A percentile compares a stretch with the other conserved stretches of the same genome.
Conservation (phyloP, 1,140 invertebrate genomes). For the Diploscapter pachys region DNA sequence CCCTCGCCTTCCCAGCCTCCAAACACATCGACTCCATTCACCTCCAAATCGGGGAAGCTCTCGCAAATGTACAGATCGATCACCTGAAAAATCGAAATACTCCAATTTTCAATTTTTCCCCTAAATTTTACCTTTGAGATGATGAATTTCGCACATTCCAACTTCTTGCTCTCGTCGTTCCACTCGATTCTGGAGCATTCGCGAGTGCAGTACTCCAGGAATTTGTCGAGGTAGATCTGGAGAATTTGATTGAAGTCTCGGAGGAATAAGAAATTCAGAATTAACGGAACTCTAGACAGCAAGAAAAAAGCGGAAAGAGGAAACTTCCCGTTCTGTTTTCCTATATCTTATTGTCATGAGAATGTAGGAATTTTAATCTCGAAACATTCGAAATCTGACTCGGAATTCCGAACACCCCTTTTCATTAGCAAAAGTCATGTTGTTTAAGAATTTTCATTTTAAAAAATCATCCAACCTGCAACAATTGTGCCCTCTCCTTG, state of each 20-base stretch:
- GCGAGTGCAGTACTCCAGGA: conserved; percentile 50
- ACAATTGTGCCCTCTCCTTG: conserved; percentile 48
- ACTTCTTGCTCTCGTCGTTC: conserved; percentile 40
- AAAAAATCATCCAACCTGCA: conserved; percentile 35
- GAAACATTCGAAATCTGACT: background rate
- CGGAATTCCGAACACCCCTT: too few species aligned
- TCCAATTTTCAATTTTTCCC: background rate
- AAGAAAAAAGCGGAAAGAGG: too few species aligned
- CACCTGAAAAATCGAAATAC: conserved; percentile 17
- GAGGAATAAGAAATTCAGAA: conserved; percentile 12
- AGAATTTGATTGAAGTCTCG: background rate
- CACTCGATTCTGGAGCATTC: conserved; percentile 54
- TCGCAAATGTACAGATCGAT: conserved; percentile 50
- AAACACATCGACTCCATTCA: conserved; percentile 52
- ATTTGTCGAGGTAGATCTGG: conserved; percentile 55
- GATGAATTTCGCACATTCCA: conserved; percentile 49
- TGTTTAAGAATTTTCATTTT: conserved; percentile 1
- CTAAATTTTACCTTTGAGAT: conserved; percentile 39
- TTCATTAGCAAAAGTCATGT: background rate
- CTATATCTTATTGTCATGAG: too few species aligned
- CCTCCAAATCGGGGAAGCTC: conserved; percentile 50
- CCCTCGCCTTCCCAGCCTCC: conserved; percentile 52
- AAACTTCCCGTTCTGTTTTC: too few species aligned
- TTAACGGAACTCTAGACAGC: background rate
- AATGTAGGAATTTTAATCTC: too few species aligned